phyloP scores from a whole-genome alignment of 1,140 invertebrate species.

The Drusus annulatus region DNA sequence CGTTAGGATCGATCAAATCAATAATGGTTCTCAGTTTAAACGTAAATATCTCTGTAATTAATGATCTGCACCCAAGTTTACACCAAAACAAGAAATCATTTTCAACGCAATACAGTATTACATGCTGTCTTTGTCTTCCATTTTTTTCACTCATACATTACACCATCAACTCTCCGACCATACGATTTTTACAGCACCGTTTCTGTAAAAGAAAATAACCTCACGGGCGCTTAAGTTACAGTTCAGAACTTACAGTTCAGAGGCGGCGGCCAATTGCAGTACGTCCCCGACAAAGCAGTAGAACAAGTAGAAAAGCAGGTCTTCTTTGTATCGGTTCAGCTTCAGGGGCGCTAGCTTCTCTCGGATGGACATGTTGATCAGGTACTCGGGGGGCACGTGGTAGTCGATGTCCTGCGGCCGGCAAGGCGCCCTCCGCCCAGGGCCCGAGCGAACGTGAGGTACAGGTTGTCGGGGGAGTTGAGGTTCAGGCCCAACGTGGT shows the following conservation, averaged over 20 bases:
- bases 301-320: slow-evolving; percentile 99
- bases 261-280: slow-evolving; percentile 95
- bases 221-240: no score
- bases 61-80: no score
- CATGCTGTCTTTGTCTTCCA: no score
- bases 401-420: slow-evolving; percentile 99
- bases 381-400: slow-evolving; percentile 98
- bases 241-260: slow-evolving; percentile 98
- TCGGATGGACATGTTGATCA: slow-evolving; percentile 93
- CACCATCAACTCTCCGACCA: no score
- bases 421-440: slow-evolving; percentile 97
- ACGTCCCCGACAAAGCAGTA: slow-evolving; percentile 99
- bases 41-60: no score
- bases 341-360: slow-evolving; percentile 96
- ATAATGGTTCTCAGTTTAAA: no score
- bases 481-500: slow-evolving; percentile 98
- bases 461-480: slow-evolving; percentile 96
- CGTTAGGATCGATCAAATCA: no score
- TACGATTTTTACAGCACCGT: no score
- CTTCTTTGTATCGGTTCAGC: slow-evolving; percentile 97
- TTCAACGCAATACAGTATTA: no score
- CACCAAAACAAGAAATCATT: no score
- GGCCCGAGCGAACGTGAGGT: slow-evolving; percentile 98
- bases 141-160: no score
- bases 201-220: no score